Conservation (phyloP, 2,888 invertebrate species). For the Stegophylla sp. region DNA sequence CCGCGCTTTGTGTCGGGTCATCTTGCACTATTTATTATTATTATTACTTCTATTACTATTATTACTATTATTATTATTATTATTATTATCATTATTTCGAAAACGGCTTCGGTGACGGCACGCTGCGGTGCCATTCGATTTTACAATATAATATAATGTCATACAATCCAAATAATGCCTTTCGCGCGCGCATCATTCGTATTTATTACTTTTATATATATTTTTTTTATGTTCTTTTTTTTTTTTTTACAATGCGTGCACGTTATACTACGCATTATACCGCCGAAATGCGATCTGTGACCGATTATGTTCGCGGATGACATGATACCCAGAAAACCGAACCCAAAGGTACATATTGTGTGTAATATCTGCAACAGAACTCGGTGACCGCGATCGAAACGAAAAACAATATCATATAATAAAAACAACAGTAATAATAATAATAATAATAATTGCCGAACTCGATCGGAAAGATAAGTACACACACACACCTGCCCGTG, state of each 20-base stretch:
- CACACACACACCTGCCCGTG: constrained; percentile 9
- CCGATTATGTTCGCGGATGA: neutral
- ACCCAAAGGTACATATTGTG: neutral
- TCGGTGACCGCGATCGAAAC: neutral
- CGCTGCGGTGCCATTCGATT: neutral
- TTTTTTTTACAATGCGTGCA: too few relatives aligned
- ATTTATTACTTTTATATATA: too few relatives aligned
- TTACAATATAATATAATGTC: neutral
- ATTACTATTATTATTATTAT: neutral
- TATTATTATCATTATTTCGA: neutral
- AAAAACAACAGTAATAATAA: too few relatives aligned
- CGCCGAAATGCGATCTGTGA: neutral
- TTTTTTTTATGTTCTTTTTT: too few relatives aligned
- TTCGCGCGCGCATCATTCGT: neutral
- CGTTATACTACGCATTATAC: neutral
- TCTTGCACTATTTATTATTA: constrained; percentile 51
- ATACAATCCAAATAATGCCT: neutral
- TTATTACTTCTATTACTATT: constrained; percentile 21
- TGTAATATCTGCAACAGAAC: neutral
- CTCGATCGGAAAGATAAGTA: constrained; percentile 7
- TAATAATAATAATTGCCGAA: constrained; percentile 30
- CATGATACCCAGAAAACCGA: neutral
- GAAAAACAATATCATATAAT: constrained; percentile 19
- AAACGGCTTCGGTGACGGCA: constrained; percentile 6
- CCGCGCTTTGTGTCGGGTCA: constrained; percentile 56